phyloP scores from a whole-genome alignment of 2,797 vertebrate genomes.

The Sebastes melanostomus region DNA sequence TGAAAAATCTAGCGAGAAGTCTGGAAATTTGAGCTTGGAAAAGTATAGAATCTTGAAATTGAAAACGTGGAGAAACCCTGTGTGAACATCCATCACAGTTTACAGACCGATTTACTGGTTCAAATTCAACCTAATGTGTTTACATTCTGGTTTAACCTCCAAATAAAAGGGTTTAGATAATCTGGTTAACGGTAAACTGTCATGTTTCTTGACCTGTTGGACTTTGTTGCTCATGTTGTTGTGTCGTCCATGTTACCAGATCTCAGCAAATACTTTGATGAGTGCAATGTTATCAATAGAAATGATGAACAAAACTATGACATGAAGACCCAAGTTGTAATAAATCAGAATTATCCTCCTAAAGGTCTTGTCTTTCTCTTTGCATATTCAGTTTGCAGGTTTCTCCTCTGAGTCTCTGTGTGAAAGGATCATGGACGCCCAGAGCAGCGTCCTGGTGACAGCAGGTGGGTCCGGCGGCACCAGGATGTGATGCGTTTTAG shows the following conservation, averaged over 20 bases:
- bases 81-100: too few species aligned
- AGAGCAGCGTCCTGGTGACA: slow-evolving; percentile 81
- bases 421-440: slow-evolving; percentile 82
- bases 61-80: too few species aligned
- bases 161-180: background rate
- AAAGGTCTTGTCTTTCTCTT: background rate
- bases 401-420: slow-evolving; percentile 84
- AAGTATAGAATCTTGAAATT: too few species aligned
- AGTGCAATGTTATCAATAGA: background rate
- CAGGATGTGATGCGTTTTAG: slow-evolving; percentile 1
- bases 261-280: background rate
- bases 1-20: too few species aligned
- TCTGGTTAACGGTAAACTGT: background rate
- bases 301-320: background rate
- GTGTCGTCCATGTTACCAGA: too few species aligned
- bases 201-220: accelerated
- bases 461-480: slow-evolving; percentile 72
- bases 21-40: too few species aligned
- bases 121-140: background rate
- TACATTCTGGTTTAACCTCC: background rate
- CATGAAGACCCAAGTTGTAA: background rate
- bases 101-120: background rate
- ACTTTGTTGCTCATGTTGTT: too few species aligned
- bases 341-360: background rate
- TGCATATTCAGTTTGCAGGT: slow-evolving; percentile 82